phyloP scores from a whole-genome alignment of 1,140 invertebrate species.

The silkworm (Bombyx mori) region DNA sequence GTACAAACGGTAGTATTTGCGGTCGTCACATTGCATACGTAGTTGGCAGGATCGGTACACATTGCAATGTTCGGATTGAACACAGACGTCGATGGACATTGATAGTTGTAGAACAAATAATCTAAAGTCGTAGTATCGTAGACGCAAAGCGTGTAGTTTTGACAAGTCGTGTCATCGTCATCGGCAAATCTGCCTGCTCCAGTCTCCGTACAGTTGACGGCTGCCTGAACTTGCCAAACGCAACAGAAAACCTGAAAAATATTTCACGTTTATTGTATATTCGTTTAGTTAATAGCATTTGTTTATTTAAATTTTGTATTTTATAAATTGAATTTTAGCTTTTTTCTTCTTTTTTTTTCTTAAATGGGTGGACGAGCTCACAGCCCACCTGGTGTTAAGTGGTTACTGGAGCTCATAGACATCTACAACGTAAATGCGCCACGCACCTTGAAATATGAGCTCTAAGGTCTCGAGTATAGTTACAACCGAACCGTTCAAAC shows the following conservation, averaged over 20 bases:
- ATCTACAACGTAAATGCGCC: no score
- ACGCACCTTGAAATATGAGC: no score
- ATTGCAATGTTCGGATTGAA: constrained; percentile 26
- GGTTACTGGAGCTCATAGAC: no score
- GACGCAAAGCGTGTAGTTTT: constrained; percentile 41
- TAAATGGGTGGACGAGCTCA: no score
- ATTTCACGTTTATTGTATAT: not conserved
- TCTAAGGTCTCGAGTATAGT: no score
- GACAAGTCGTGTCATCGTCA: constrained; percentile 30
- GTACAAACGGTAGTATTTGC: constrained; percentile 26
- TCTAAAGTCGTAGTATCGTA: constrained; percentile 11
- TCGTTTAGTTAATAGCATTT: not conserved
- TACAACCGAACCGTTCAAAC: no score
- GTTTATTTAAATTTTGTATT: no score
- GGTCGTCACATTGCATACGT: constrained; percentile 15
- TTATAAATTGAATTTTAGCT: no score
- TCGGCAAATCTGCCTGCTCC: constrained; percentile 26
- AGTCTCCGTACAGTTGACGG: constrained; percentile 28
- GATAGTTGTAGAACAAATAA: constrained; percentile 32
- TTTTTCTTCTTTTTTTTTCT: no score
- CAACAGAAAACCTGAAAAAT: constrained; percentile 19
- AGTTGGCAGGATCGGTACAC: constrained; percentile 14
- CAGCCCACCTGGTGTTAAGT: no score
- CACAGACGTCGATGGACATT: constrained; percentile 36
- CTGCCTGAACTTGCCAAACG: constrained; percentile 22